A percentile compares a stretch with the other conserved stretches of the same genome.
Conservation (phyloP, 2,113 vertebrate species). For the Chaetodon trifascialis region DNA sequence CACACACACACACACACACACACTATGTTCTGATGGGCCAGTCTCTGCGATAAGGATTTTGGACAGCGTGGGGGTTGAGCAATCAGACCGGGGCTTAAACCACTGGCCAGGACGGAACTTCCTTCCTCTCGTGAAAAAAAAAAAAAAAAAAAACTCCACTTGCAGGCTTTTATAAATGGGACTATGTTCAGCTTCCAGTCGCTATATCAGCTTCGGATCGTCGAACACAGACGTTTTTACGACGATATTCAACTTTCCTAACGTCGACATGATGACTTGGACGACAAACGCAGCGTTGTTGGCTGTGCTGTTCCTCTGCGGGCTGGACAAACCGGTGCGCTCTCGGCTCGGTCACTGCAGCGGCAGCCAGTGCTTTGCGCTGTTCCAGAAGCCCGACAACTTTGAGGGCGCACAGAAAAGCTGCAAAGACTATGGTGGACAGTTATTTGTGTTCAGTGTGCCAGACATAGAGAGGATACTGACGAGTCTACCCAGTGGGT, state of each 20-base stretch:
- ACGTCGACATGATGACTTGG: constrained; percentile 28
- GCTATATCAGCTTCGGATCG: neutral
- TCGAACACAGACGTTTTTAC: neutral
- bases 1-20: too few relatives aligned
- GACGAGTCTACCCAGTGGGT: fast-evolving
- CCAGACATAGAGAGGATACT: fast-evolving
- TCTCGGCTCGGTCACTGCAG: constrained; percentile 33
- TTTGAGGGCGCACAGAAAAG: neutral
- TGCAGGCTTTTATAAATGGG: constrained; percentile 64
- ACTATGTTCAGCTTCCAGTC: constrained; percentile 5
- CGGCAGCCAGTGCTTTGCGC: constrained; percentile 10
- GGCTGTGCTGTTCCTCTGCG: constrained; percentile 28
- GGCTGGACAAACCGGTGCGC: constrained; percentile 12
- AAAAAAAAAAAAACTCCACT: neutral
- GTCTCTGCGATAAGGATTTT: constrained; percentile 39
- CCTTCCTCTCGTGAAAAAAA: constrained; percentile 63
- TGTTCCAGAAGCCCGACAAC: neutral
- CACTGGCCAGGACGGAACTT: constrained; percentile 54
- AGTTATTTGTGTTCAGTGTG: neutral
- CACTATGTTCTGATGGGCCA: too few relatives aligned
- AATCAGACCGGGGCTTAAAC: constrained; percentile 39
- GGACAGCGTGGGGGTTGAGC: constrained; percentile 51
- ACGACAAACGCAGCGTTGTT: neutral
- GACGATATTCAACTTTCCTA: neutral
- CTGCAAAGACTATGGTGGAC: fast-evolving